phyloP scores from a whole-genome alignment of 2,888 invertebrate species.

The Drosophila nigritarsus region DNA sequence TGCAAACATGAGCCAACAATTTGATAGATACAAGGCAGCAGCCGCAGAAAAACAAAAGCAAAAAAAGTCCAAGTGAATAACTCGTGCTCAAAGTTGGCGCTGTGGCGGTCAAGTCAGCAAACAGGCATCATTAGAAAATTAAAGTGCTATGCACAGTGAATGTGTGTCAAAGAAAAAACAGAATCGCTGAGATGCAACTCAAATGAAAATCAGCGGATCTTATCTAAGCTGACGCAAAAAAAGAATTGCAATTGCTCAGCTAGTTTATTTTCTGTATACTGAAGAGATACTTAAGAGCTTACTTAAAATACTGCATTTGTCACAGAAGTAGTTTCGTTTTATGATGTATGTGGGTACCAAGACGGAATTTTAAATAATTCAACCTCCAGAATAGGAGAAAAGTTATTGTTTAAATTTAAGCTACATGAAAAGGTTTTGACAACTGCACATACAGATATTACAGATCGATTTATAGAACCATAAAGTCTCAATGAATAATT shows the following conservation, averaged over 20 bases:
- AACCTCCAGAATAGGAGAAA: background rate
- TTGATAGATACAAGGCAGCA: conserved; percentile 31
- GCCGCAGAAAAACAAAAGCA: conserved; percentile 10
- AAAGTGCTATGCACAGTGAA: background rate
- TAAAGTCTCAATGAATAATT: background rate
- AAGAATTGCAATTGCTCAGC: background rate
- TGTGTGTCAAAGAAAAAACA: background rate
- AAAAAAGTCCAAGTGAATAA: conserved; percentile 31
- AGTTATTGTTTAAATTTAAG: background rate
- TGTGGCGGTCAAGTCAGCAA: conserved; percentile 44
- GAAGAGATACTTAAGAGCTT: background rate
- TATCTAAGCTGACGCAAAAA: background rate
- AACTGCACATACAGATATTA: background rate
- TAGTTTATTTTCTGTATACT: background rate
- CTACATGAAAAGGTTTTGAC: background rate
- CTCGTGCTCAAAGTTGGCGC: conserved; percentile 45
- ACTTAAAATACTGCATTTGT: background rate
- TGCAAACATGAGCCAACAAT: conserved; percentile 57
- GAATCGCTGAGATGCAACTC: background rate
- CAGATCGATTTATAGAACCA: background rate
- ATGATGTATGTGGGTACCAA: background rate
- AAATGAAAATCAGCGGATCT: background rate
- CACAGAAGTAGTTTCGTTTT: background rate
- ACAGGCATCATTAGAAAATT: conserved; percentile 17
- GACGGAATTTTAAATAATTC: background rate